Percentiles rank a stretch among this genome's conserved stretches.
Conservation (phyloP, 2,113 vertebrate genomes). For the Halcyon malimbica region DNA sequence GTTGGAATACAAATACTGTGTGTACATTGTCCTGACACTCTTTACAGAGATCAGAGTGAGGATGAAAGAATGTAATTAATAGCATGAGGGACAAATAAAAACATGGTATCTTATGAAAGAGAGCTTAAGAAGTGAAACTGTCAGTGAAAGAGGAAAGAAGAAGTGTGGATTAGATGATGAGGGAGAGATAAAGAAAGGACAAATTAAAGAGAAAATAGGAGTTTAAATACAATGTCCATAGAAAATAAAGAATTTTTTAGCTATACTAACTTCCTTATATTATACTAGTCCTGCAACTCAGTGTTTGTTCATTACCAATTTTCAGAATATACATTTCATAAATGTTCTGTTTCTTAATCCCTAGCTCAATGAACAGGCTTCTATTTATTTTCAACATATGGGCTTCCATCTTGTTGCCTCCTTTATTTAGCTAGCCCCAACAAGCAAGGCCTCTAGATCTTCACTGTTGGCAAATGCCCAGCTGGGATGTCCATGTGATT, state of each 20-base stretch:
- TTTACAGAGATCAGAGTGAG: not conserved
- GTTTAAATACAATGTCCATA: not conserved
- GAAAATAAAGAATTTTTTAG: not conserved
- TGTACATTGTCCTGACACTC: not conserved
- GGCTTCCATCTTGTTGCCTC: not conserved
- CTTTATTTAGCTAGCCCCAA: not conserved
- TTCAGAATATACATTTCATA: not conserved
- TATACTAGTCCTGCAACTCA: not conserved
- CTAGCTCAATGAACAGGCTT: not conserved
- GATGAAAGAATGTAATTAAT: not conserved
- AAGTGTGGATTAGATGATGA: not conserved
- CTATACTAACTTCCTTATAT: not conserved
- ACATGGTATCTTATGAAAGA: not conserved
- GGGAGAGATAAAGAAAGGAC: not conserved
- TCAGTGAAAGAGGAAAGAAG: not conserved
- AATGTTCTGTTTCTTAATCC: not conserved
- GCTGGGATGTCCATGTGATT: not conserved
- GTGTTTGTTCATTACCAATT: not conserved
- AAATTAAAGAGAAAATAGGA: not conserved
- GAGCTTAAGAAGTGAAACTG: not conserved
- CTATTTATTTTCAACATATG: not conserved
- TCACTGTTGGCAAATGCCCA: not conserved
- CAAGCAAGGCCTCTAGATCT: not conserved
- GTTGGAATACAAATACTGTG: not conserved
- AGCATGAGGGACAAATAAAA: not conserved